Evolutionary conservation across 2,797 vertebrate species (phyloP).

Genomic region (Gadopsis bispinosus): DNA sequence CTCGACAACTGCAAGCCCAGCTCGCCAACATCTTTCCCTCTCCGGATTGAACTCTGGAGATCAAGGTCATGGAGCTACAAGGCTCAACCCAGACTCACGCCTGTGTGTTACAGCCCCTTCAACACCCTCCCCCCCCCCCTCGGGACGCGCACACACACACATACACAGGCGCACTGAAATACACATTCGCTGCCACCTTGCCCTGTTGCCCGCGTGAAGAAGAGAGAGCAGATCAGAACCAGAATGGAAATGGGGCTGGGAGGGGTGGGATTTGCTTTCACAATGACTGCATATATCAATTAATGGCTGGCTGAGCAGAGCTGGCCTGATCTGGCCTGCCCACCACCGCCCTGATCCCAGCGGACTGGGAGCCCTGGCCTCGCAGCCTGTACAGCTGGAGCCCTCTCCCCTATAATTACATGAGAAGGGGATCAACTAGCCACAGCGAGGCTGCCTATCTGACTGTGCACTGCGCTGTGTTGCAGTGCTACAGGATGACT

Average conservation of each 20-base stretch:
- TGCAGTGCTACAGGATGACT: constrained; percentile 18
- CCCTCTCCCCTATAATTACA: constrained; percentile 85
- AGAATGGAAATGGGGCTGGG: constrained; percentile 36
- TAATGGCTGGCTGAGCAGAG: constrained; percentile 82
- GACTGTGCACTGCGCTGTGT: constrained; percentile 42
- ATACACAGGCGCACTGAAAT: constrained; percentile 13
- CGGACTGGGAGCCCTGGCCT: constrained; percentile 73
- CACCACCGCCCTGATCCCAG: constrained; percentile 76
- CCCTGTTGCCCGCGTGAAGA: constrained; percentile 26
- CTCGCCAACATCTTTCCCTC: constrained; percentile 45
- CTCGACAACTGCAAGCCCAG: constrained; percentile 15
- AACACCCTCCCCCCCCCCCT: constrained; percentile 31
- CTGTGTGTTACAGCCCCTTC: constrained; percentile 66
- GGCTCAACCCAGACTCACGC: constrained; percentile 66
- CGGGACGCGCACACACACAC: constrained; percentile 23
- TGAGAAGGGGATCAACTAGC: constrained; percentile 77
- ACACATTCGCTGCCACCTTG: constrained; percentile 30
- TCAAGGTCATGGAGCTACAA: constrained; percentile 80
- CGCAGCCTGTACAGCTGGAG: constrained; percentile 82
- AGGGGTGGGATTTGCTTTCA: constrained; percentile 54
- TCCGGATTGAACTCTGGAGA: constrained; percentile 72
- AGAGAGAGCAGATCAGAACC: constrained; percentile 35
- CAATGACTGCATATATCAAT: constrained; percentile 86
- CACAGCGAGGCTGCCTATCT: constrained; percentile 74
- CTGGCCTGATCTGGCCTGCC: constrained; percentile 76